These are phyloP conservation scores for Pammene fasciana DNA, from an alignment of 2,888 invertebrate species.

Conservation along the genomic window DNA sequence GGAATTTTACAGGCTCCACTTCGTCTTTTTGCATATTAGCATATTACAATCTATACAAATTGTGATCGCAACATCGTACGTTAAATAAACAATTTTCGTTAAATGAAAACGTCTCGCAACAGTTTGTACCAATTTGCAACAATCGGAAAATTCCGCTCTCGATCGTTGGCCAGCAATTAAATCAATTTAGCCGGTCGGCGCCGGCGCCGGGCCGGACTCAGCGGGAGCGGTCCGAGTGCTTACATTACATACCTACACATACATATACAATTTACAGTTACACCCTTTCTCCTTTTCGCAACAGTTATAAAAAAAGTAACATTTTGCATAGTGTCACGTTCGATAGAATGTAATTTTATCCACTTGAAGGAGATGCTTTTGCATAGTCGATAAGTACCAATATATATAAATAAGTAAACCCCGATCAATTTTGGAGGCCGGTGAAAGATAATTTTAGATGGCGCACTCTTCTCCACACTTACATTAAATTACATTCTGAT, in stretches of 20 bases:
- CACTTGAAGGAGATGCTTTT: neutral
- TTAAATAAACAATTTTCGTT: slow-evolving; percentile 36
- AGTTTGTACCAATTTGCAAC: slow-evolving; percentile 55
- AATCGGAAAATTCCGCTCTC: slow-evolving; percentile 71
- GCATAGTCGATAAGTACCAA: neutral
- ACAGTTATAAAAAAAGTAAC: neutral
- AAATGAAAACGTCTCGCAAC: slow-evolving; percentile 39
- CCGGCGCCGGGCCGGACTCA: slow-evolving; percentile 46
- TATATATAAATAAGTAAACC: no score
- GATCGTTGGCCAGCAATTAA: slow-evolving; percentile 65
- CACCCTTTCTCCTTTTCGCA: slow-evolving; percentile 3
- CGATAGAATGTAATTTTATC: neutral
- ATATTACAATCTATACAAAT: neutral
- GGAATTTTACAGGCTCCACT: no score
- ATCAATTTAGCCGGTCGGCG: slow-evolving; percentile 63
- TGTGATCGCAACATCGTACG: slow-evolving; percentile 2
- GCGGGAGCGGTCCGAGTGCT: slow-evolving; percentile 2
- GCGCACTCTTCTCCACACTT: no score
- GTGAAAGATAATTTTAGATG: no score
- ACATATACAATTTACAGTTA: neutral
- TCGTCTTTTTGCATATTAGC: neutral
- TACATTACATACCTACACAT: neutral
- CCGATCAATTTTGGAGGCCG: no score
- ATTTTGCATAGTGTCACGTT: neutral
- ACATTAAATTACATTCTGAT: no score